Evolutionary conservation across 2,888 invertebrate genomes (phyloP).

Genomic region (Eucera pruinosa): DNA sequence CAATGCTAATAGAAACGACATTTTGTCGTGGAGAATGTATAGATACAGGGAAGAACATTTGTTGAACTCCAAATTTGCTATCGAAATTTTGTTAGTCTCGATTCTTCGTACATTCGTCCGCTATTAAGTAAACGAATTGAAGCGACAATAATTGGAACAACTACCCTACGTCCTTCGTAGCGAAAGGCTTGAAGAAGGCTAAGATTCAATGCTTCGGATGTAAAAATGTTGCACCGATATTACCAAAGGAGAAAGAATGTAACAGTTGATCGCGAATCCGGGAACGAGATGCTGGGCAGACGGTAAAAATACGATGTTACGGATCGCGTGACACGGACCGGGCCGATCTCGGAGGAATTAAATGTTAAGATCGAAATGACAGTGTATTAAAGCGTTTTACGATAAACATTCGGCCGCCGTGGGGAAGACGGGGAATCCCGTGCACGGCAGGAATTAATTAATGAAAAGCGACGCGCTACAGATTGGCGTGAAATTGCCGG

Average conservation of each 20-base stretch:
- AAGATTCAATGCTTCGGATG: no score
- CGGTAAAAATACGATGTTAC: background rate
- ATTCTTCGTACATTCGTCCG: no score
- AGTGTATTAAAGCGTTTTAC: constrained; percentile 54
- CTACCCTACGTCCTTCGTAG: no score
- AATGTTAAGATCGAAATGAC: constrained; percentile 51
- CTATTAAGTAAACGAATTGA: no score
- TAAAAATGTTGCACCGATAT: background rate
- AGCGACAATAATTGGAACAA: no score
- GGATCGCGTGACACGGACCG: constrained; percentile 34
- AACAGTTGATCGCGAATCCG: background rate
- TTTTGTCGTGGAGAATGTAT: no score
- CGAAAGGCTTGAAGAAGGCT: no score
- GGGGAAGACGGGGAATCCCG: constrained; percentile 9
- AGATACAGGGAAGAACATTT: no score
- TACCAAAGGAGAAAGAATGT: background rate
- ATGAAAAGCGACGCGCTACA: constrained; percentile 51
- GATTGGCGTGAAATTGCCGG: constrained; percentile 60
- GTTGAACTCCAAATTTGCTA: no score
- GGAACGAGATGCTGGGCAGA: background rate
- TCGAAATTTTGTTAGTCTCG: no score
- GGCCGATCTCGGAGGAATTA: constrained; percentile 24
- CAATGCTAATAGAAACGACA: no score
- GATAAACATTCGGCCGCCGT: constrained; percentile 35
- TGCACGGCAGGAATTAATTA: constrained; percentile 52